Percentiles rank a stretch among this genome's conserved stretches.
Evolutionary conservation across 2,797 vertebrate species (phyloP).

Genomic region (Chaunax sp.): DNA sequence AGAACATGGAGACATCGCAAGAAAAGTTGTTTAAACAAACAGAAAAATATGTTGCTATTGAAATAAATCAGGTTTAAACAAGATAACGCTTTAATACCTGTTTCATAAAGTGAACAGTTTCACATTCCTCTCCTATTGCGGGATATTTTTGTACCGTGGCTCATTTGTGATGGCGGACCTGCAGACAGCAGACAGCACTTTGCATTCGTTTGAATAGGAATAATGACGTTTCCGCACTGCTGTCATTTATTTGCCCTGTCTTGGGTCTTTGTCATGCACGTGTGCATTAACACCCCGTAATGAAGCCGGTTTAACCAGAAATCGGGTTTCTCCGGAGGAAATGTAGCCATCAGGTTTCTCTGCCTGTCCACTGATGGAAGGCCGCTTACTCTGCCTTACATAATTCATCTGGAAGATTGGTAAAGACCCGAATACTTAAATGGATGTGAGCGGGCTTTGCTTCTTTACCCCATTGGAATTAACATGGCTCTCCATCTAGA

Average conservation of each 20-base stretch:
- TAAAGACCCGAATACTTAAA: background rate
- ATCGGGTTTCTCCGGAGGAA: background rate
- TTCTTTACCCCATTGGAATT: slow-evolving; percentile 38
- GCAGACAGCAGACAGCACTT: background rate
- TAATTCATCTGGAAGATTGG: no score
- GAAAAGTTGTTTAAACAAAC: no score
- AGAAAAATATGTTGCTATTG: no score
- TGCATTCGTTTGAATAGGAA: background rate
- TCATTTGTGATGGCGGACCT: background rate
- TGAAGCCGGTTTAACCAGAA: background rate
- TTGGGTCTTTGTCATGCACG: slow-evolving; percentile 54
- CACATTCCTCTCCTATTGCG: background rate
- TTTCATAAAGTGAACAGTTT: no score
- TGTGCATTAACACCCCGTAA: background rate
- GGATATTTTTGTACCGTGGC: background rate
- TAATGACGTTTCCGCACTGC: slow-evolving; percentile 29
- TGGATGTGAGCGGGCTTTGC: slow-evolving; percentile 38
- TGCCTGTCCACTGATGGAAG: no score
- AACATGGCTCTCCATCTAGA: slow-evolving; percentile 81
- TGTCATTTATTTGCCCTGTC: slow-evolving; percentile 30
- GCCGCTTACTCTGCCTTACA: no score
- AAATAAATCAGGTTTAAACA: no score
- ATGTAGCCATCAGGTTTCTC: no score
- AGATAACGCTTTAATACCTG: no score
- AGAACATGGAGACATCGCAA: no score